A percentile compares a stretch with the other conserved stretches of the same genome.
Conservation (phyloP, 2,888 invertebrate genomes). For the Bugula neritina region DNA sequence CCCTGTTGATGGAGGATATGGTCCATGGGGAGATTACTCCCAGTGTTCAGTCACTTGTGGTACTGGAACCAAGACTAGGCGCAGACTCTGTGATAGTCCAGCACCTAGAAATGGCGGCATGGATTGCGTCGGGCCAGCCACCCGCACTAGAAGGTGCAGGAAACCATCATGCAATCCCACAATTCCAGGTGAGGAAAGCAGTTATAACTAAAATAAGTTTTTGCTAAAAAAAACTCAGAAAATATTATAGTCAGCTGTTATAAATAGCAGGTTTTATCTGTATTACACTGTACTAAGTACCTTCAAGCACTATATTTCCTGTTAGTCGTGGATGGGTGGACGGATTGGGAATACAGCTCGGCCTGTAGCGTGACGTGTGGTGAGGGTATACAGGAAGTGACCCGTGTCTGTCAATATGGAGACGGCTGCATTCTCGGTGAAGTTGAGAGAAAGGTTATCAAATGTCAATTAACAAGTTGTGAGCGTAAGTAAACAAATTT, state of each 20-base stretch:
- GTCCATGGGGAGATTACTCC: background rate
- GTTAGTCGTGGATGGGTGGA: background rate
- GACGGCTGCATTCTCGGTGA: slow-evolving; percentile 7
- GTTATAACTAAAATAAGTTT: too few relatives aligned
- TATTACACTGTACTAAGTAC: too few relatives aligned
- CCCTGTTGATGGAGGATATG: slow-evolving; percentile 22
- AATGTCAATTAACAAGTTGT: background rate
- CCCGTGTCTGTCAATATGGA: slow-evolving; percentile 25
- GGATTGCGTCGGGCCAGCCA: background rate
- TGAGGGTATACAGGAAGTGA: slow-evolving; percentile 24
- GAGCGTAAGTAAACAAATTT: background rate
- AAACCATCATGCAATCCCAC: background rate
- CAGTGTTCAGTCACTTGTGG: slow-evolving; percentile 22
- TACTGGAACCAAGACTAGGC: background rate
- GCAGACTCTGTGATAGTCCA: slow-evolving; percentile 10
- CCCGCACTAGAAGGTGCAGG: background rate
- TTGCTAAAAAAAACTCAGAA: too few relatives aligned
- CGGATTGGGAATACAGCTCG: slow-evolving; percentile 18
- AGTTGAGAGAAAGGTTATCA: slow-evolving; percentile 11
- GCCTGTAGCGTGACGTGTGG: slow-evolving; percentile 22
- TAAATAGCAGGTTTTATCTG: too few relatives aligned
- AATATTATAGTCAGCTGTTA: too few relatives aligned
- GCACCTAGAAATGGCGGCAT: slow-evolving; percentile 23
- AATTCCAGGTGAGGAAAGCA: too few relatives aligned
- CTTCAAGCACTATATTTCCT: too few relatives aligned